Conservation (phyloP, 2,113 vertebrate species). For the Psammodynastes pulverulentus region DNA sequence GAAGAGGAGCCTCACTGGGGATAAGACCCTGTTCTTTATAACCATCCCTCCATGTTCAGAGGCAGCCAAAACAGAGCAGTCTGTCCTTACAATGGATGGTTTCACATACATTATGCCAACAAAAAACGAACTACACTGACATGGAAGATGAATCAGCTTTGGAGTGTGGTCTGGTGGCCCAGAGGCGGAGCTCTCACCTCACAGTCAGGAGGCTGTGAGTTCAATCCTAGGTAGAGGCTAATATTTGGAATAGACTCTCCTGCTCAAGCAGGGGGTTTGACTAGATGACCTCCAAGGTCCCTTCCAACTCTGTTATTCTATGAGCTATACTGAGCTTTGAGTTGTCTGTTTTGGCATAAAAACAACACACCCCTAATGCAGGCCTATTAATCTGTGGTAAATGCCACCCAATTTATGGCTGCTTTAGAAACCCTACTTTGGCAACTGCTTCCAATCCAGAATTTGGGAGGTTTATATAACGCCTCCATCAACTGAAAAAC, state of each 20-base stretch:
- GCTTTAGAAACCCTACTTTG: not conserved
- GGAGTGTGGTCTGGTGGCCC: no score
- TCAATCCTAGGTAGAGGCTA: no score
- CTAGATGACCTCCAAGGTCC: no score
- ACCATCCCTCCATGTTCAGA: not conserved
- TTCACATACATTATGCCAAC: not conserved
- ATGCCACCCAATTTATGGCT: constrained; percentile 32
- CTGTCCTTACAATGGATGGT: not conserved
- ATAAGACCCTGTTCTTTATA: not conserved
- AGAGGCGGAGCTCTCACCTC: no score
- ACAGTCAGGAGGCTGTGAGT: no score
- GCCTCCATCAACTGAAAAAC: not conserved
- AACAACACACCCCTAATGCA: not conserved
- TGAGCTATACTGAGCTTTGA: constrained; percentile 18
- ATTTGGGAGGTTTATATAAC: not conserved
- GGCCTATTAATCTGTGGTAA: not conserved
- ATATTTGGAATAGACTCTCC: no score
- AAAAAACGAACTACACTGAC: not conserved
- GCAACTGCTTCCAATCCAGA: not conserved
- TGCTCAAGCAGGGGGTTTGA: no score
- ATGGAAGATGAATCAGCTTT: not conserved
- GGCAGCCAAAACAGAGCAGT: not conserved
- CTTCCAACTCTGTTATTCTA: no score
- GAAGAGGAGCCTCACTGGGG: not conserved
- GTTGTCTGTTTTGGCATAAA: constrained; percentile 27